phyloP scores from a whole-genome alignment of 2,888 invertebrate species.

The Podotricha telesiphe region DNA sequence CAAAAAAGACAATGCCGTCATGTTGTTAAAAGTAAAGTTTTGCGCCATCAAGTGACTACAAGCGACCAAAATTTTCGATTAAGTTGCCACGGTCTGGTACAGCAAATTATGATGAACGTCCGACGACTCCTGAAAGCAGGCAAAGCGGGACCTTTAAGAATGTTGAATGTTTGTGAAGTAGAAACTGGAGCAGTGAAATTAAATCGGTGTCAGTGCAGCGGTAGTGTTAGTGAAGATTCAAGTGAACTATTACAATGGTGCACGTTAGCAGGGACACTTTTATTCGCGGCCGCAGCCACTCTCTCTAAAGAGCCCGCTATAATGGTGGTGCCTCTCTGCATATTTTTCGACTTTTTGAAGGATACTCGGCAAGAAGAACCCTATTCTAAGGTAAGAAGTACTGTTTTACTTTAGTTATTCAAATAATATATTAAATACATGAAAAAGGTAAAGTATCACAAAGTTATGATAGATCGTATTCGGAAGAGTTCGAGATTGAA shows the following conservation, averaged over 20 bases:
- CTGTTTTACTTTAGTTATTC: constrained; percentile 1
- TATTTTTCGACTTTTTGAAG: constrained; percentile 91
- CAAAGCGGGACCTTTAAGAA: constrained; percentile 70
- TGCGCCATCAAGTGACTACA: constrained; percentile 57
- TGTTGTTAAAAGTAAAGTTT: constrained; percentile 59
- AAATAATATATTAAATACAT: constrained; percentile 30
- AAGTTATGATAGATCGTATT: constrained; percentile 57
- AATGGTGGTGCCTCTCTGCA: constrained; percentile 95
- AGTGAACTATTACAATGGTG: constrained; percentile 78
- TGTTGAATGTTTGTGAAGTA: constrained; percentile 68
- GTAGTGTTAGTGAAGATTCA: constrained; percentile 72
- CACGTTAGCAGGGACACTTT: constrained; percentile 84
- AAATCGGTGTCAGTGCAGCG: constrained; percentile 71
- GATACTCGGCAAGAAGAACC: constrained; percentile 77
- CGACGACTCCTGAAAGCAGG: constrained; percentile 71
- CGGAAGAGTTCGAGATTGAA: constrained; percentile 53
- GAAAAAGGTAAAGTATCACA: constrained; percentile 48
- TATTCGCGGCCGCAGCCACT: constrained; percentile 91
- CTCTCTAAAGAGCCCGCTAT: constrained; percentile 98
- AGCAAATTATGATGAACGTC: constrained; percentile 75
- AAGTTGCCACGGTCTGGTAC: constrained; percentile 73
- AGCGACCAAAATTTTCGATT: constrained; percentile 70
- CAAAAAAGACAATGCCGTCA: constrained; percentile 69
- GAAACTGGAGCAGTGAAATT: constrained; percentile 62
- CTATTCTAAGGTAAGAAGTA: constrained; percentile 82